These are phyloP conservation scores for Delia radicum DNA, from an alignment of 1,140 invertebrate species.

Conservation along the genomic window DNA sequence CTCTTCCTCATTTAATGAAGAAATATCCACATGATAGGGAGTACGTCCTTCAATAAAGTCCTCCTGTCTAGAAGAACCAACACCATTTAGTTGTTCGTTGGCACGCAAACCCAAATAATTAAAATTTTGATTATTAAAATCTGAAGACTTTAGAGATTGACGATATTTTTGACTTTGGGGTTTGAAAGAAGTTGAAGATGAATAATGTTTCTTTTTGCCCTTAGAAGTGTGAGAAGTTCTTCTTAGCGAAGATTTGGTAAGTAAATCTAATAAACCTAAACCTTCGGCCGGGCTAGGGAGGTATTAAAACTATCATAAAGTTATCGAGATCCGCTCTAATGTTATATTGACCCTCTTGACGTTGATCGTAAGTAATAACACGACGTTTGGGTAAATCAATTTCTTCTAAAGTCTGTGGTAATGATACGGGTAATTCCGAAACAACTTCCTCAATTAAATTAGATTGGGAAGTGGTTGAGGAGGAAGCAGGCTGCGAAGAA, in stretches of 20 bases:
- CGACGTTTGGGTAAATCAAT: slow-evolving; percentile 34
- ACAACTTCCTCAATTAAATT: slow-evolving; percentile 8
- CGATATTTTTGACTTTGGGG: neutral
- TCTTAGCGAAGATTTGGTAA: slow-evolving; percentile 47
- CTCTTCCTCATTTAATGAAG: slow-evolving; percentile 35
- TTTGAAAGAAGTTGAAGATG: neutral
- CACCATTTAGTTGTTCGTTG: neutral
- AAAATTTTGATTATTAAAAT: neutral
- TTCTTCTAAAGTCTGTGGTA: slow-evolving; percentile 31
- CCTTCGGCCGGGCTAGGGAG: slow-evolving; percentile 54
- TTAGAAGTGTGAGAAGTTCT: slow-evolving; percentile 29
- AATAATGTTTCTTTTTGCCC: slow-evolving; percentile 38
- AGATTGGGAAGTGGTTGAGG: neutral
- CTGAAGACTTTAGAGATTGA: too few relatives aligned
- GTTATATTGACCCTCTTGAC: slow-evolving; percentile 66
- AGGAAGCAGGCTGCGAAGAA: slow-evolving; percentile 12
- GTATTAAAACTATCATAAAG: slow-evolving; percentile 63
- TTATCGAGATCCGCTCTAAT: slow-evolving; percentile 66
- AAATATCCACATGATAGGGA: slow-evolving; percentile 60
- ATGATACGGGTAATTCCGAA: slow-evolving; percentile 25
- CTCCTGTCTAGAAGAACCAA: slow-evolving; percentile 19
- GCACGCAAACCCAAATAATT: slow-evolving; percentile 26
- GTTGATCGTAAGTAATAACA: slow-evolving; percentile 59
- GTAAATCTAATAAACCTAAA: slow-evolving; percentile 54
- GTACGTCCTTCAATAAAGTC: slow-evolving; percentile 61